Evolutionary conservation across 2,888 invertebrate genomes (phyloP).

Genomic region (Cinara cedri): DNA sequence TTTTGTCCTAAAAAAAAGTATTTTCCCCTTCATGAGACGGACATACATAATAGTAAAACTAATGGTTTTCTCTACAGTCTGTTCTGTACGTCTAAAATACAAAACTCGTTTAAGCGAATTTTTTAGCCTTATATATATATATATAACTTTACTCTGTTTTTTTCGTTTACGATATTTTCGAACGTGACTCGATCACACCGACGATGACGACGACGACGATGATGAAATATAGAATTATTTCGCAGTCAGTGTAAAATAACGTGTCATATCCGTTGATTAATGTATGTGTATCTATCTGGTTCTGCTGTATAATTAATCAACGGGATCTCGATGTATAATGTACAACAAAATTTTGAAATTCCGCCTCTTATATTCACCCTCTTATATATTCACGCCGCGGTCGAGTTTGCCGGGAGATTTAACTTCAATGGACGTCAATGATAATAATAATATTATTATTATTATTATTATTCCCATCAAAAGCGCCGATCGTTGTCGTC

Average conservation of each 20-base stretch:
- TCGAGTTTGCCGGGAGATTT: not conserved
- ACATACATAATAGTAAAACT: no score
- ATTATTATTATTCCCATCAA: not conserved
- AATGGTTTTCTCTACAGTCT: no score
- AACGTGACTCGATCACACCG: not conserved
- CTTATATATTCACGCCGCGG: not conserved
- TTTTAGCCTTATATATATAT: not conserved
- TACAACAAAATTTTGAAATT: not conserved
- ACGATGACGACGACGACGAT: no score
- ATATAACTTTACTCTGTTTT: not conserved
- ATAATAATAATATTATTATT: not conserved
- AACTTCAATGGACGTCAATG: not conserved
- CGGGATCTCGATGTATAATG: not conserved
- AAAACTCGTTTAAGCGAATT: not conserved
- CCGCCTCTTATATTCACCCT: not conserved
- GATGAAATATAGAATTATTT: not conserved
- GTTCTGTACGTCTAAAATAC: no score
- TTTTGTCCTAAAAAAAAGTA: no score
- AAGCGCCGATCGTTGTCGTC: not conserved
- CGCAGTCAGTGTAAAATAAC: not conserved
- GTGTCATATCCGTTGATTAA: conserved; percentile 16
- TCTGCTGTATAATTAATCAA: not conserved
- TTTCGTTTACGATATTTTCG: not conserved
- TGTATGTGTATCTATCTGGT: not conserved
- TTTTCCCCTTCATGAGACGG: no score